These are phyloP conservation scores for Hipposideros armiger DNA, from an alignment of 2,113 vertebrate genomes.

Conservation along the genomic window DNA sequence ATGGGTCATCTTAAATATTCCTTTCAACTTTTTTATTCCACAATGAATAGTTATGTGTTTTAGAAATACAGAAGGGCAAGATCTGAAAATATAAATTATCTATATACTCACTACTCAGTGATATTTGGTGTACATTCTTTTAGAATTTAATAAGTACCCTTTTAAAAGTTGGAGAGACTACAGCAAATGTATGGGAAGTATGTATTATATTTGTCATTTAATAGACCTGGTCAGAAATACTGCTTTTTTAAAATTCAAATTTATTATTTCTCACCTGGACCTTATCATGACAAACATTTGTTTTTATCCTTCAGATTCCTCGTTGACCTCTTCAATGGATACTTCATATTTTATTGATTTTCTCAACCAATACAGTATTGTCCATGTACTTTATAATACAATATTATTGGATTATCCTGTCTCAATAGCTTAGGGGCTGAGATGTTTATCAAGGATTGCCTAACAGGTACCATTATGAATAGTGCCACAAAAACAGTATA, in stretches of 20 bases:
- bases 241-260: slow-evolving; percentile 37
- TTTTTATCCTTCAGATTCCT: slow-evolving; percentile 56
- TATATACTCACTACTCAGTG: neutral
- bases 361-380: neutral
- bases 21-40: neutral
- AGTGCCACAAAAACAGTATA: neutral
- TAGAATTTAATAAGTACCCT: neutral
- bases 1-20: neutral
- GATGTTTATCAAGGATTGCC: slow-evolving; percentile 34
- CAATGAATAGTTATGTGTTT: neutral
- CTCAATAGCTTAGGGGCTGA: slow-evolving; percentile 48
- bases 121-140: neutral
- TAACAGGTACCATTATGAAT: neutral
- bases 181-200: neutral
- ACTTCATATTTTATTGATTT: slow-evolving; percentile 68
- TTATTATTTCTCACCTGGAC: slow-evolving; percentile 38
- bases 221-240: neutral
- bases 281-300: slow-evolving; percentile 57
- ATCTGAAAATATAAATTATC: neutral
- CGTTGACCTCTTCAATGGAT: slow-evolving; percentile 45
- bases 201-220: slow-evolving; percentile 4
- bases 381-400: slow-evolving; percentile 41
- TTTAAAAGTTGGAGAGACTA: neutral
- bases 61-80: neutral
- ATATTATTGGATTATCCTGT: slow-evolving; percentile 61